Evolutionary conservation across 92 coral and sea anemone genomes (phyloP).

Genomic region (Paramuricea clavata): DNA sequence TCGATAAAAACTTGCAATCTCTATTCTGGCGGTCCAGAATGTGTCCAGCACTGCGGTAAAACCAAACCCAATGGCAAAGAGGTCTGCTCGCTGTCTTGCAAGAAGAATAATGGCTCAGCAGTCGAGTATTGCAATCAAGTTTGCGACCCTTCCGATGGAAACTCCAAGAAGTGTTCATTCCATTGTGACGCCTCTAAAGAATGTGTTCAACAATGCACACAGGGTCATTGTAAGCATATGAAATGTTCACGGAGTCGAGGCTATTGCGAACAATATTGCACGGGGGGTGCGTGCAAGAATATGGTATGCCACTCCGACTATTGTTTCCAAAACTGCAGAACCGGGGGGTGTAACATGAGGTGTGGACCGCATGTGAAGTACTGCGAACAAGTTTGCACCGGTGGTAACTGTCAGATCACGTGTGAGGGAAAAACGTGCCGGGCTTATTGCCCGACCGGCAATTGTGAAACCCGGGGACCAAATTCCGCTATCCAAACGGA

Average conservation of each 20-base stretch:
- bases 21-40: background rate
- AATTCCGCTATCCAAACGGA: background rate
- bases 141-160: slow-evolving; percentile 21
- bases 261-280: slow-evolving; percentile 34
- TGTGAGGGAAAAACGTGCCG: slow-evolving; percentile 50
- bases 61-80: slow-evolving; percentile 6
- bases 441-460: slow-evolving; percentile 46
- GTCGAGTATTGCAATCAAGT: background rate
- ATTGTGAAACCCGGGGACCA: slow-evolving; percentile 43
- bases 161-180: slow-evolving; percentile 37
- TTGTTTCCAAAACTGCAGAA: slow-evolving; percentile 46
- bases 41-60: slow-evolving; percentile 32
- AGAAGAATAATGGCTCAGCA: background rate
- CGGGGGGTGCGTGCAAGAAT: slow-evolving; percentile 35
- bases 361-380: slow-evolving; percentile 47
- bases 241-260: slow-evolving; percentile 17
- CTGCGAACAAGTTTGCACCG: slow-evolving; percentile 46
- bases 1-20: slow-evolving; percentile 24
- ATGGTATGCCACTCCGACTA: slow-evolving; percentile 30
- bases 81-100: slow-evolving; percentile 26
- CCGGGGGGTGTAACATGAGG: slow-evolving; percentile 55
- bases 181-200: slow-evolving; percentile 29
- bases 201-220: slow-evolving; percentile 54
- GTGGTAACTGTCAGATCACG: slow-evolving; percentile 43
- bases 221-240: slow-evolving; percentile 47